These are phyloP conservation scores for Pithys albifrons DNA, from an alignment of 2,113 vertebrate species.

Conservation along the genomic window DNA sequence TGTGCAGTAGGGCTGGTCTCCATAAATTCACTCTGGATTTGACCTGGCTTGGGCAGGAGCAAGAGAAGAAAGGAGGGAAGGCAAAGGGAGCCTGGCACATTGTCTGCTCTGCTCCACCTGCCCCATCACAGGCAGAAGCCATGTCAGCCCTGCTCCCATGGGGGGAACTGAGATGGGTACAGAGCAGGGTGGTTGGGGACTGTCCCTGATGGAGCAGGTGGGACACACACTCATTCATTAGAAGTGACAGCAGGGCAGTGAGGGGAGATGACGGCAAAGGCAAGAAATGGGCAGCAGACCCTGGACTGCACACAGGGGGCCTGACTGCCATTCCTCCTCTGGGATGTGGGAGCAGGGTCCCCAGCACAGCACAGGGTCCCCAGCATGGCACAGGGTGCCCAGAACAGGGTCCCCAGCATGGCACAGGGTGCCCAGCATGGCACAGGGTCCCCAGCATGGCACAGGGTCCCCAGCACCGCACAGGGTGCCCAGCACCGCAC, in stretches of 20 bases:
- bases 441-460: neutral
- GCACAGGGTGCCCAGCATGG: neutral
- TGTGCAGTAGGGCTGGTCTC: neutral
- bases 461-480: no score
- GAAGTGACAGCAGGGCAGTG: neutral
- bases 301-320: neutral
- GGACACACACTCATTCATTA: neutral
- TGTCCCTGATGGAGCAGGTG: slow-evolving; percentile 39
- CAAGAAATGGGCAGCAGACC: neutral
- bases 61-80: neutral
- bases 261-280: neutral
- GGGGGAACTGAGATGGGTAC: slow-evolving; percentile 66
- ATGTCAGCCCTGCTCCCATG: slow-evolving; percentile 57
- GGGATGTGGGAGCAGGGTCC: neutral
- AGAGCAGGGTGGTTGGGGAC: slow-evolving; percentile 72
- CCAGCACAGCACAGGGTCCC: neutral
- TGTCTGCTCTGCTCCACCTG: neutral
- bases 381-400: neutral
- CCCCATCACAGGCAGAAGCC: neutral
- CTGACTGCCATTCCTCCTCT: neutral
- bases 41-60: neutral
- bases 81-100: neutral
- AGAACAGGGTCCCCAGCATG: neutral
- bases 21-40: neutral
- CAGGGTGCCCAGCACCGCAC: neutral